Evolutionary conservation across 2,888 invertebrate genomes (phyloP), one percentile per base, ranked within the genome.

Genomic region (Leptodirus hochenwartii): DNA sequence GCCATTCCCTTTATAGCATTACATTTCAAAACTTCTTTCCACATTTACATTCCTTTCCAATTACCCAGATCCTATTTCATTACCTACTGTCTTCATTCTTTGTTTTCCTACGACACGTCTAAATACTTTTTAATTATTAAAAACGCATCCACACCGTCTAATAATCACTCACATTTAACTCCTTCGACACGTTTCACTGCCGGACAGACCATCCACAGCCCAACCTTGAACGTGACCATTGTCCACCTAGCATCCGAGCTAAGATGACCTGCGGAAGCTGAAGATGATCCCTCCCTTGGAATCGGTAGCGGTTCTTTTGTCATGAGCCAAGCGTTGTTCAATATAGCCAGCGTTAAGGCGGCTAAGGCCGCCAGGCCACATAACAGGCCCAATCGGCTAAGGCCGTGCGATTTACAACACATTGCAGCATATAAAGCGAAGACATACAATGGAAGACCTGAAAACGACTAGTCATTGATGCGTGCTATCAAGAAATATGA

Each of bases 191-290:
- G 50, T 43, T 53, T 58, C 30, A 61, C 47, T 15, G 50, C 47
- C 6, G 60, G 61, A 43, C 62, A 62, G 29, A 57, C 58, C 23
- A 56, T 46, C 61, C 61, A 62, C 33, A 62, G 49, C 29, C 62
- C 62, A 37, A 62, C 60, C 29, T 51, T 47, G 44, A 61, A 61
- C 30, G 51, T 56, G 41, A 61, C 54, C 32, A 53, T 53, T 25
- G 61, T 59, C 34, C 54, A 48, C 26, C 20, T 20, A 8, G n/a
- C 8, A 20, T n/a, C 20, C 6, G 20, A 20, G 8, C 8, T 8
- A 6, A 20, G n/a, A 8, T 20, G 20, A 20, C n/a, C 8, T 20
- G 6, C 8, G 8, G 20, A 8, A 20, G 8, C n/a, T 8, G 6
- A 20, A 6, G 20, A 20, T 8, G n/a, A 6, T 6, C 8, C 8